Percentiles rank a stretch among this genome's conserved stretches.
These are phyloP conservation scores for Drepana falcataria DNA, from an alignment of 2,888 invertebrate species.

Conservation along the genomic window DNA sequence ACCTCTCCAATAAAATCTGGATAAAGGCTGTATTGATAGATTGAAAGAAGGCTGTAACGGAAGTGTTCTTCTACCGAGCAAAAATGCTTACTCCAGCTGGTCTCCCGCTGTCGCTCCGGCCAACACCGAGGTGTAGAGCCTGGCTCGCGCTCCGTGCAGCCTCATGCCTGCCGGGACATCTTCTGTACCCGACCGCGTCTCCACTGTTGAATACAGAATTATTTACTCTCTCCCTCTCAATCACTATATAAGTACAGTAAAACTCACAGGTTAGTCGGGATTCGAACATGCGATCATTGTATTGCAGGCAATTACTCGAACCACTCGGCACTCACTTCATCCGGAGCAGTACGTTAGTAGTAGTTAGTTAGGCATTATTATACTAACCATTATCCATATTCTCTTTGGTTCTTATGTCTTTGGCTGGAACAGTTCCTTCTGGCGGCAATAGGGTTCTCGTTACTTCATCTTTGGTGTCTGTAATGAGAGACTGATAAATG, in stretches of 20 bases:
- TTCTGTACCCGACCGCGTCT: constrained; percentile 44
- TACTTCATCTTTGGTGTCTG: constrained; percentile 23
- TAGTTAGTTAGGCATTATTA: no score
- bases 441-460: constrained; percentile 17
- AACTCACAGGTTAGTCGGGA: no score
- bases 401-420: constrained; percentile 22
- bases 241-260: no score
- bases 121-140: constrained; percentile 67
- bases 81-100: constrained; percentile 49
- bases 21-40: no score
- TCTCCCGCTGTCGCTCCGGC: constrained; percentile 60
- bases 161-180: constrained; percentile 67
- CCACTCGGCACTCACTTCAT: no score
- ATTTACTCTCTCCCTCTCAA: constrained; percentile 15
- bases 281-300: no score
- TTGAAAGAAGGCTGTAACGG: no score
- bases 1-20: no score
- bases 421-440: constrained; percentile 18
- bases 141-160: constrained; percentile 58
- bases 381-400: constrained; percentile 23
- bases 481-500: constrained; percentile 4
- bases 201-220: constrained; percentile 41
- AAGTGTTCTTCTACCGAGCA: no score
- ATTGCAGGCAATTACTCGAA: no score
- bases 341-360: no score